A percentile compares a stretch with the other conserved stretches of the same genome.
These are phyloP conservation scores for Drosophila meridiana DNA, from an alignment of 2,888 invertebrate species.

Conservation along the genomic window DNA sequence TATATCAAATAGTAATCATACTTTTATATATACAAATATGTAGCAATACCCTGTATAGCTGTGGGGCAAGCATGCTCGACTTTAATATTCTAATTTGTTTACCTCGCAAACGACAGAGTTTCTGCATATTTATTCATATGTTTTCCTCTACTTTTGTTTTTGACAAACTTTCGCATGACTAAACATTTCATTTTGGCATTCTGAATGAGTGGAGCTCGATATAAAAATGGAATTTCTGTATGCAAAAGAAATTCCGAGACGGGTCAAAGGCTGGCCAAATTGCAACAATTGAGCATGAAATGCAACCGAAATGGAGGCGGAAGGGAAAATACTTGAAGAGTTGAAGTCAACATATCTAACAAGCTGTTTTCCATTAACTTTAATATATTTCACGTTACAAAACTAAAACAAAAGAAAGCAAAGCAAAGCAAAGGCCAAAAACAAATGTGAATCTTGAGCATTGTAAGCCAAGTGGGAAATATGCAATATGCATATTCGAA, in stretches of 20 bases:
- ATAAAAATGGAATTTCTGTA: background rate
- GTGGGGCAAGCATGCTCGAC: background rate
- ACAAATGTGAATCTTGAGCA: background rate
- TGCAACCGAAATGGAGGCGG: background rate
- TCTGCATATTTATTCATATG: slow-evolving; percentile 1
- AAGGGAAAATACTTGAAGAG: background rate
- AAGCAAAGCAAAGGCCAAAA: background rate
- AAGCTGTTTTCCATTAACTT: background rate
- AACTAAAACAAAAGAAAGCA: background rate
- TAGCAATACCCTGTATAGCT: background rate
- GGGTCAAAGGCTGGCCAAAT: background rate
- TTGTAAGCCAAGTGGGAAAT: background rate
- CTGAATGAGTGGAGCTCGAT: slow-evolving; percentile 6
- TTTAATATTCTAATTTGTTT: background rate
- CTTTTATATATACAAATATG: no score
- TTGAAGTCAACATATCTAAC: background rate
- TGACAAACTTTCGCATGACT: slow-evolving; percentile 12
- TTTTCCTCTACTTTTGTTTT: background rate
- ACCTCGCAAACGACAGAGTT: background rate
- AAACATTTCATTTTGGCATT: slow-evolving; percentile 2
- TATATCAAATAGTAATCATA: no score
- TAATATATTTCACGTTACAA: background rate
- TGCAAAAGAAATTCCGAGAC: background rate
- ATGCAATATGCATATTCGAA: slow-evolving; percentile 31
- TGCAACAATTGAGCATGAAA: background rate